phyloP scores from a whole-genome alignment of 1,140 invertebrate genomes.

The Lamellibrachia luymesi region DNA sequence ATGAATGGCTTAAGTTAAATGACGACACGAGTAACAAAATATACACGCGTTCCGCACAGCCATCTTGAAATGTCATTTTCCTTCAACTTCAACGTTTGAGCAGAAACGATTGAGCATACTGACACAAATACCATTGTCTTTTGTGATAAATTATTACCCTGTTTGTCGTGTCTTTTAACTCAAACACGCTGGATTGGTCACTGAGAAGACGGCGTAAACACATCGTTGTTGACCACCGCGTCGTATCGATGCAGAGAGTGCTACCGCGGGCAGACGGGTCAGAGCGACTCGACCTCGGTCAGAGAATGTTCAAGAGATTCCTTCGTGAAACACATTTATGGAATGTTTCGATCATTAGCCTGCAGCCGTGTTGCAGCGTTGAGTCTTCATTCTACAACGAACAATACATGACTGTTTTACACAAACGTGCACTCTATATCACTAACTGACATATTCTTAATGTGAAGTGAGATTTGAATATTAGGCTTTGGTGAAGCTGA shows the following conservation, averaged over 20 bases:
- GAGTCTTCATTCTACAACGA: not conserved
- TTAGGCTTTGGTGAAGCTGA: not conserved
- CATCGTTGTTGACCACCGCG: not conserved
- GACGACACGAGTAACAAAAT: not conserved
- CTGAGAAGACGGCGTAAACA: not conserved
- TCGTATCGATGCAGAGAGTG: not conserved
- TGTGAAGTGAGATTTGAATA: not conserved
- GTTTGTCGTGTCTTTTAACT: not conserved
- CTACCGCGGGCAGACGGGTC: not conserved
- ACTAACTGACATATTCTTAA: not conserved
- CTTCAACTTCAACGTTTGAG: not conserved
- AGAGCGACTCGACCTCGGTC: not conserved
- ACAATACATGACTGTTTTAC: not conserved
- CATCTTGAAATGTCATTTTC: not conserved
- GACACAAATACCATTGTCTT: not conserved
- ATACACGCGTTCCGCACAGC: not conserved
- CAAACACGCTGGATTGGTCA: not conserved
- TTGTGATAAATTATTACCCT: not conserved
- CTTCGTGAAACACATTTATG: not conserved
- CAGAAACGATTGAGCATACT: not conserved
- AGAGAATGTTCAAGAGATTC: not conserved
- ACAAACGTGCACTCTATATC: not conserved
- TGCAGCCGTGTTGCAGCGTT: not conserved
- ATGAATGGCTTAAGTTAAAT: not conserved
- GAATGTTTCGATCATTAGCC: not conserved